These are phyloP conservation scores for Ovis aries DNA, from an alignment of 2,113 vertebrate genomes.

Conservation along the genomic window DNA sequence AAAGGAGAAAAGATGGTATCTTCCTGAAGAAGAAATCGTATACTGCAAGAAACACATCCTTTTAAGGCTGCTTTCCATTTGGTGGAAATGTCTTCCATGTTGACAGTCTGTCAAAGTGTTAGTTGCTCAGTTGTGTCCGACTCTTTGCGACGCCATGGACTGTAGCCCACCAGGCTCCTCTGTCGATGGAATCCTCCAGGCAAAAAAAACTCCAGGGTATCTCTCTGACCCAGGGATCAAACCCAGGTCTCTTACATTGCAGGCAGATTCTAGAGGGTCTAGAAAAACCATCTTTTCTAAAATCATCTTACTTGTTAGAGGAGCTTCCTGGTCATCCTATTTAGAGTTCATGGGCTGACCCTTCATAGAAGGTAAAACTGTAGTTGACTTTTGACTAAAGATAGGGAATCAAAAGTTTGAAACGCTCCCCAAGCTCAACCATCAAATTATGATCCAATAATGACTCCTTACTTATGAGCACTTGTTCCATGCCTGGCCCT, in stretches of 20 bases:
- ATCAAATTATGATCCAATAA: neutral
- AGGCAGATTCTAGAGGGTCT: neutral
- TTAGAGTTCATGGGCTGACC: neutral
- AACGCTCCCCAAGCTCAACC: neutral
- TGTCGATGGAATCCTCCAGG: neutral
- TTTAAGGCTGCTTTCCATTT: neutral
- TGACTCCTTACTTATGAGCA: neutral
- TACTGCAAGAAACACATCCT: neutral
- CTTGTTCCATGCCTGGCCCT: neutral
- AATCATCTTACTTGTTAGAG: neutral
- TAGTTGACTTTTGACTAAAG: neutral
- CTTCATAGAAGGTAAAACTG: neutral
- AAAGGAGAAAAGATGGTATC: neutral
- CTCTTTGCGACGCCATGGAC: accelerated
- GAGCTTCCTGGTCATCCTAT: neutral
- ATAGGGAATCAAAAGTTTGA: neutral
- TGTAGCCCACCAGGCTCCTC: neutral
- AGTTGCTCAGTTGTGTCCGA: neutral
- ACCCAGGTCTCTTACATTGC: neutral
- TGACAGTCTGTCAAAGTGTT: neutral
- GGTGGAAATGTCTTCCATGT: neutral
- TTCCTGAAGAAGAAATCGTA: neutral
- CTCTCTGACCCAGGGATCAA: neutral
- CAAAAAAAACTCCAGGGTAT: neutral
- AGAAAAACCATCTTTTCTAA: neutral